A percentile compares a stretch with the other conserved stretches of the same genome.
Conservation (phyloP, 1,140 invertebrate species). For the Saccostrea echinata region DNA sequence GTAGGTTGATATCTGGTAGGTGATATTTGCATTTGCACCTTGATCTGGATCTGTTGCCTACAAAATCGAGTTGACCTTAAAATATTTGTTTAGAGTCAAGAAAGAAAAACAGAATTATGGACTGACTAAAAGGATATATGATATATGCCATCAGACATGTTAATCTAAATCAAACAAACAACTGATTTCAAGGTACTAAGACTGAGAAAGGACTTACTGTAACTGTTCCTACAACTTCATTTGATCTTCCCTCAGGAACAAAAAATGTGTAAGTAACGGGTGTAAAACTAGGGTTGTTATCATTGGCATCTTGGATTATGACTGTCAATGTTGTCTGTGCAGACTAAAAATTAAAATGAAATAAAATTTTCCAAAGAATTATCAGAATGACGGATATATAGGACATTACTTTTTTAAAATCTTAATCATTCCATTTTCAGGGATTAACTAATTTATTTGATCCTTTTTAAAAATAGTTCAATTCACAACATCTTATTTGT, state of each 20-base stretch:
- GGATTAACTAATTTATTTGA: no score
- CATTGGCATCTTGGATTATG: slow-evolving; percentile 69
- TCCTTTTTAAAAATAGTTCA: no score
- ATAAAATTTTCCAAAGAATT: not conserved
- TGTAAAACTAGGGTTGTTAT: slow-evolving; percentile 67
- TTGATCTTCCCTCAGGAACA: slow-evolving; percentile 59
- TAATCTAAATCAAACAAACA: not conserved
- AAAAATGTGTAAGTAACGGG: slow-evolving; percentile 54
- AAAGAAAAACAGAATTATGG: not conserved
- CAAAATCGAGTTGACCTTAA: slow-evolving; percentile 3
- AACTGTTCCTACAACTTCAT: slow-evolving; percentile 63
- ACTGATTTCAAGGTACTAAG: no score
- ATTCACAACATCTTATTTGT: no score
- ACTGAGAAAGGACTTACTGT: slow-evolving; percentile 47
- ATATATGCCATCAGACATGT: not conserved
- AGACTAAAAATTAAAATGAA: slow-evolving; percentile 50
- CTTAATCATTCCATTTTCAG: no score
- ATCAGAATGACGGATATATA: no score
- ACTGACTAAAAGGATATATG: not conserved
- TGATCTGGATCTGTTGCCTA: slow-evolving; percentile 63
- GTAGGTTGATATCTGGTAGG: slow-evolving; percentile 44
- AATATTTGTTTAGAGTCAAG: not conserved
- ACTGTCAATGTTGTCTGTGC: slow-evolving; percentile 67
- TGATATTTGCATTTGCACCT: slow-evolving; percentile 46
- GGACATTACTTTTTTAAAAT: no score